phyloP scores from a whole-genome alignment of 2,888 invertebrate species.

The Minunthozetes semirufus region DNA sequence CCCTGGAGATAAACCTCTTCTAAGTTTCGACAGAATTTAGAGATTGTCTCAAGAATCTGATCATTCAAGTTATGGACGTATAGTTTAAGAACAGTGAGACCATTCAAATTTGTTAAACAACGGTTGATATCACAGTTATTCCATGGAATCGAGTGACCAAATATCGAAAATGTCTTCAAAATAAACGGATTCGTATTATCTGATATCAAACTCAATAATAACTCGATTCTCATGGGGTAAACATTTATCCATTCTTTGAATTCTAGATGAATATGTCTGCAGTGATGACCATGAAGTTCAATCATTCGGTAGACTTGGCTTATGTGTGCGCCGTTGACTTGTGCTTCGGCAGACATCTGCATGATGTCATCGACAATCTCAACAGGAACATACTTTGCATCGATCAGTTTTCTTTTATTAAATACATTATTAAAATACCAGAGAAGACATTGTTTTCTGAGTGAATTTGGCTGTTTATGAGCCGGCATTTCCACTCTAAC shows the following conservation, averaged over 20 bases:
- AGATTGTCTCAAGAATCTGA: neutral
- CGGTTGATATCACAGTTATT: neutral
- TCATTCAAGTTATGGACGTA: neutral
- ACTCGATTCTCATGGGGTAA: neutral
- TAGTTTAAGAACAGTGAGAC: neutral
- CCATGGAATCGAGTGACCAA: slow-evolving; percentile 6
- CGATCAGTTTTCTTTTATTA: neutral
- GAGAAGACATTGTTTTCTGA: neutral
- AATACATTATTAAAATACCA: neutral
- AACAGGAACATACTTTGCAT: neutral
- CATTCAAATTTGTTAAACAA: neutral
- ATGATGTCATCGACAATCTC: neutral
- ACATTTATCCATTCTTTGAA: slow-evolving; percentile 1
- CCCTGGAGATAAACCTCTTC: neutral
- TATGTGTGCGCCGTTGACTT: neutral
- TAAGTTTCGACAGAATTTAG: neutral
- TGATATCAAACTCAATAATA: neutral
- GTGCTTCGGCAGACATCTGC: neutral
- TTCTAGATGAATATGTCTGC: neutral
- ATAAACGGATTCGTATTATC: neutral
- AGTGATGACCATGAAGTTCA: neutral
- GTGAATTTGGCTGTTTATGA: neutral
- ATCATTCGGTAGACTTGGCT: slow-evolving; percentile 4
- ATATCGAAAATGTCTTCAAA: neutral
- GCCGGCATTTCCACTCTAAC: neutral